Evolutionary conservation across 2,888 invertebrate species (phyloP).

Genomic region (Anodontia alba): DNA sequence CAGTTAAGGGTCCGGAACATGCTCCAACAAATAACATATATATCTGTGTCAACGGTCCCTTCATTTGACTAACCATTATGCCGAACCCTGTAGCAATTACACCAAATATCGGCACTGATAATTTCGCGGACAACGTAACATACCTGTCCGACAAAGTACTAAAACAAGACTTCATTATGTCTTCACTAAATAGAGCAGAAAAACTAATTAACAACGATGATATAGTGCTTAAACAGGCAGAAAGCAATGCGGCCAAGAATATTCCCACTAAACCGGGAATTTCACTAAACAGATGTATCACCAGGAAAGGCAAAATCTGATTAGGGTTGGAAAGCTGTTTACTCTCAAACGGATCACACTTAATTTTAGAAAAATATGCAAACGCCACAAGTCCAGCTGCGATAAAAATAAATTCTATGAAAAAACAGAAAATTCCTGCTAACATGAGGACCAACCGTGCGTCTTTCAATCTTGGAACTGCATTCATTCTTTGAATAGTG

Average conservation of each 20-base stretch:
- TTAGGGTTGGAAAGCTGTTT: constrained; percentile 35
- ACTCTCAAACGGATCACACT: not conserved
- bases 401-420: not conserved
- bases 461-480: constrained; percentile 24
- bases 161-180: constrained; percentile 5
- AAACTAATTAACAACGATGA: constrained; percentile 26
- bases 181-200: constrained; percentile 10
- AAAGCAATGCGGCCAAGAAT: constrained; percentile 32
- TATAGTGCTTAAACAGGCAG: constrained; percentile 34
- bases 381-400: constrained; percentile 33
- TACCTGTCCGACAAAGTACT: not conserved
- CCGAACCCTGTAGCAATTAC: constrained; percentile 3
- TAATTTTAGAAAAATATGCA: constrained; percentile 25
- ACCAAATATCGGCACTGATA: constrained; percentile 16
- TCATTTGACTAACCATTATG: constrained; percentile 7
- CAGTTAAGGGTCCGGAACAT: constrained; percentile 20
- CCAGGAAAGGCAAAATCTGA: constrained; percentile 33
- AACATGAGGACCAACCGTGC: constrained; percentile 17
- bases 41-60: constrained; percentile 21
- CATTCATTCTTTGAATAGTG: constrained; percentile 42
- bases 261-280: constrained; percentile 27
- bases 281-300: constrained; percentile 25
- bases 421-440: constrained; percentile 16
- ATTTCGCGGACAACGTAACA: constrained; percentile 18
- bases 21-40: constrained; percentile 14